Evolutionary conservation across 1,140 invertebrate species (phyloP).

Genomic region (Bombus confusus): DNA sequence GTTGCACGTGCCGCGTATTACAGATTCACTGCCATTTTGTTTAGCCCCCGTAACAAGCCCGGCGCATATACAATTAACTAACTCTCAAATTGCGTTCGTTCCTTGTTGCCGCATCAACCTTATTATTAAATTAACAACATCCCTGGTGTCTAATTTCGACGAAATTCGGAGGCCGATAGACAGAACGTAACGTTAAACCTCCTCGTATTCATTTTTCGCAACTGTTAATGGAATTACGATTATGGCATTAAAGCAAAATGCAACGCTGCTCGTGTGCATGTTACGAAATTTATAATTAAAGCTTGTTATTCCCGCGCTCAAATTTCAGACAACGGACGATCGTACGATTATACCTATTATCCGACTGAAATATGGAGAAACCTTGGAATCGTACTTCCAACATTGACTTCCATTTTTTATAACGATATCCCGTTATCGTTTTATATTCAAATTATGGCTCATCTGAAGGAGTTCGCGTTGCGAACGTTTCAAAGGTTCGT

Average conservation of each 20-base stretch:
- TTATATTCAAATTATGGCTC: too few relatives aligned
- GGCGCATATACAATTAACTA: neutral
- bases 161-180: neutral
- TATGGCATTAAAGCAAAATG: neutral
- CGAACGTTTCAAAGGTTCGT: too few relatives aligned
- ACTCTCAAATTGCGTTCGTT: neutral
- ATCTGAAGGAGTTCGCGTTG: too few relatives aligned
- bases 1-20: neutral
- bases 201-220: neutral
- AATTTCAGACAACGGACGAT: neutral
- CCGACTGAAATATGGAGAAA: too few relatives aligned
- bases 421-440: too few relatives aligned
- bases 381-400: too few relatives aligned
- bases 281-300: neutral
- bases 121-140: slow-evolving; percentile 21
- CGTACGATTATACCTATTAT: too few relatives aligned
- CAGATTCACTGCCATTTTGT: neutral
- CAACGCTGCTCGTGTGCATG: too few relatives aligned
- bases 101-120: neutral
- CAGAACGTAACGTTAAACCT: neutral
- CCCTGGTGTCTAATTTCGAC: neutral
- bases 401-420: too few relatives aligned
- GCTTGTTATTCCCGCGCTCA: neutral
- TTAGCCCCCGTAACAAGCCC: too few relatives aligned
- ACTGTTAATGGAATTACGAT: neutral